These are phyloP conservation scores for Lacerta viridis DNA, from an alignment of 2,797 vertebrate genomes.

Conservation along the genomic window DNA sequence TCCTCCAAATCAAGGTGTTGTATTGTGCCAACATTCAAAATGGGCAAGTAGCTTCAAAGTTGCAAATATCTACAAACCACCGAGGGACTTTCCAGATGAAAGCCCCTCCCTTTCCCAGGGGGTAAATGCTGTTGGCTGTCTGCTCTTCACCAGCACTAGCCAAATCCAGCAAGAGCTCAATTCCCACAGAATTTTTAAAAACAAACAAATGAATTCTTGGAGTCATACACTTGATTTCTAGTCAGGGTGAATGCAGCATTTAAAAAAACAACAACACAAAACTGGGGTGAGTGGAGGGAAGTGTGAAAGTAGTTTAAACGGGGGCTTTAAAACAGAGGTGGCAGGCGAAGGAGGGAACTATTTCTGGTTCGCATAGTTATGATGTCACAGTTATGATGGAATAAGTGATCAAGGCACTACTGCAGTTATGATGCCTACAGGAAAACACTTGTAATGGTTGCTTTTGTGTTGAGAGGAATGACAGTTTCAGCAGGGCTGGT, in stretches of 20 bases:
- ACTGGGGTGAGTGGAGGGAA: background rate
- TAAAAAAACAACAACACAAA: background rate
- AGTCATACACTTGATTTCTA: background rate
- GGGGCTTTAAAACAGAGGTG: background rate
- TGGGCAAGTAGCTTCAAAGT: constrained; percentile 45
- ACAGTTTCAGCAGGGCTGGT: no score
- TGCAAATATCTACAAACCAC: background rate
- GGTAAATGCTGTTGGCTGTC: background rate
- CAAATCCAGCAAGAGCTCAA: background rate
- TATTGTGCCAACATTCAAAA: constrained; percentile 28
- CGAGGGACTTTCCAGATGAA: constrained; percentile 32
- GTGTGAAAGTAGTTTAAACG: background rate
- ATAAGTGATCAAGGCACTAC: background rate
- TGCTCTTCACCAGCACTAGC: background rate
- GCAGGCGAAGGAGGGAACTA: background rate
- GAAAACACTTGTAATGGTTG: background rate
- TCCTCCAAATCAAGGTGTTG: constrained; percentile 42
- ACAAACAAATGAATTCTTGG: background rate
- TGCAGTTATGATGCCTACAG: background rate
- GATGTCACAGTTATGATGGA: background rate
- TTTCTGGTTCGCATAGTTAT: background rate
- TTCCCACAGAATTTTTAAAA: background rate
- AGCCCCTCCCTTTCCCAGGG: constrained; percentile 5
- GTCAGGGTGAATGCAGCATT: background rate
- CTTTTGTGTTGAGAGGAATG: background rate